Evolutionary conservation across 2,113 vertebrate genomes (phyloP).

Genomic region (Stegastes partitus): DNA sequence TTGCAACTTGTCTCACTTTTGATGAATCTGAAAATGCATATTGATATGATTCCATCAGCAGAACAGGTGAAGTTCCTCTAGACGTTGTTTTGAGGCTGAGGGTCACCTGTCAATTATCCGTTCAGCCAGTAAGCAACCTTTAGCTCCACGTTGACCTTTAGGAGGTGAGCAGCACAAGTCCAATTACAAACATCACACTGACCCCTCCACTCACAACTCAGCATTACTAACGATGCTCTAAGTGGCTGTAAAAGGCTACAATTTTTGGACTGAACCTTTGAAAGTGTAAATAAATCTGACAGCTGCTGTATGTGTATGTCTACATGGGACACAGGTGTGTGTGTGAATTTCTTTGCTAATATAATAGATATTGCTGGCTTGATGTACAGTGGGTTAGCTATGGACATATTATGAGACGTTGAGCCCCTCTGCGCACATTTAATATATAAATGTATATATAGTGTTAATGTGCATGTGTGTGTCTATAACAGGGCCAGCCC

Average conservation of each 20-base stretch:
- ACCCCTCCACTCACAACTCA: conserved; percentile 29
- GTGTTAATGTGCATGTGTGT: not conserved
- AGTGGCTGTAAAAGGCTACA: conserved; percentile 33
- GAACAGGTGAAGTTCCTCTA: conserved; percentile 8
- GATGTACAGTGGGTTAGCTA: too few species aligned
- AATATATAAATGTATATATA: too few species aligned
- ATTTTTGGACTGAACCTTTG: conserved; percentile 23
- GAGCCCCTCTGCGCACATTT: too few species aligned
- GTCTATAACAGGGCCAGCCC: not conserved
- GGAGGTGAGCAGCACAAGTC: conserved; percentile 11
- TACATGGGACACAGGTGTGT: too few species aligned
- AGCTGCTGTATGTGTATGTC: not conserved
- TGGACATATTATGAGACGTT: too few species aligned
- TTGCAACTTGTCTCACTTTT: not conserved
- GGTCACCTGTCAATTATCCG: conserved; percentile 67
- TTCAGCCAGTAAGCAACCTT: conserved; percentile 68
- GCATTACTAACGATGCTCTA: conserved; percentile 56
- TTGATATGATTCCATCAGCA: conserved; percentile 19
- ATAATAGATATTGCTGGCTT: too few species aligned
- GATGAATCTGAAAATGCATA: conserved; percentile 32
- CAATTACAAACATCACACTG: conserved; percentile 74
- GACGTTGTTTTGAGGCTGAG: not conserved
- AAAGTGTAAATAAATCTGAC: conserved; percentile 25
- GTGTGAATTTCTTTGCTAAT: too few species aligned
- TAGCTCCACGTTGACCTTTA: conserved; percentile 75